Percentiles rank a stretch among this genome's conserved stretches.
phyloP scores from a whole-genome alignment of 2,888 invertebrate species.

The Pseudoips prasinana region DNA sequence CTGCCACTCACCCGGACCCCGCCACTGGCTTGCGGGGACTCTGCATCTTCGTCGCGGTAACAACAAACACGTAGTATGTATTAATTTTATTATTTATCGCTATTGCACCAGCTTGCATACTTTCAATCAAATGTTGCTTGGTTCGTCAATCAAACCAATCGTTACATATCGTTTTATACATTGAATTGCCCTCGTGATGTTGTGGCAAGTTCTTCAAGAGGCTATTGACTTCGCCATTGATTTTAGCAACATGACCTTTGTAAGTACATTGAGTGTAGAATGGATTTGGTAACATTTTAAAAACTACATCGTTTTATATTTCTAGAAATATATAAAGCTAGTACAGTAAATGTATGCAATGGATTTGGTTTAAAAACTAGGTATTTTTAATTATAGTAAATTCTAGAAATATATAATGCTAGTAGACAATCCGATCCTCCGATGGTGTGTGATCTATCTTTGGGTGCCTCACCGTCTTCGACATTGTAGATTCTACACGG shows the following conservation, averaged over 20 bases:
- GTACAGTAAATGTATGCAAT: too few species aligned
- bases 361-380: too few species aligned
- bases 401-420: too few species aligned
- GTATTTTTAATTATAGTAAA: too few species aligned
- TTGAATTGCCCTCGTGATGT: conserved; percentile 6
- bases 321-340: too few species aligned
- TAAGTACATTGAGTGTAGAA: too few species aligned
- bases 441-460: too few species aligned
- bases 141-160: not conserved
- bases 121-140: not conserved
- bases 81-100: conserved; percentile 6
- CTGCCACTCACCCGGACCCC: conserved; percentile 66
- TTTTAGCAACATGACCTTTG: conserved; percentile 3
- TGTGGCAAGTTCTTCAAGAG: conserved; percentile 11
- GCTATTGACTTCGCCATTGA: conserved; percentile 17
- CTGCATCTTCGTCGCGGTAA: conserved; percentile 36
- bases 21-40: conserved; percentile 54
- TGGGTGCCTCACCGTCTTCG: too few species aligned
- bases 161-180: conserved; percentile 1
- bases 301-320: too few species aligned
- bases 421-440: too few species aligned
- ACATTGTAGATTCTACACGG: too few species aligned
- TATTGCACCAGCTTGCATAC: not conserved
- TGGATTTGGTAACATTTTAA: too few species aligned
- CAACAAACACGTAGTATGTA: conserved; percentile 72